phyloP scores from a whole-genome alignment of 2,888 invertebrate genomes.

The Blastobasis adustella region DNA sequence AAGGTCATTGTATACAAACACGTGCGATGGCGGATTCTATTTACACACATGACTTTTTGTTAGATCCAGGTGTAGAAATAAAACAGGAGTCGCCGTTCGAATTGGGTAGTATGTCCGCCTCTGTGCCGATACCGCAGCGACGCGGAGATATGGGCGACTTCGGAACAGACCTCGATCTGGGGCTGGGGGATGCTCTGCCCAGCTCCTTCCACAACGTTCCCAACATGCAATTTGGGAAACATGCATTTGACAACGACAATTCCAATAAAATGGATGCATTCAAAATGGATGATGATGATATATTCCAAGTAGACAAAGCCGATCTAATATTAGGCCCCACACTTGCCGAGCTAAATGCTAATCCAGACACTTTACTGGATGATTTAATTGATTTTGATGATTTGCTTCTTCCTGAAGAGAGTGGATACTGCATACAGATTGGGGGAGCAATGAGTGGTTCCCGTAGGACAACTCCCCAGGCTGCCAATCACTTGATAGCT shows the following conservation, averaged over 20 bases:
- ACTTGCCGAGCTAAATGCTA: constrained; percentile 88
- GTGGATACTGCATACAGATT: constrained; percentile 70
- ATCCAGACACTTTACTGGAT: constrained; percentile 87
- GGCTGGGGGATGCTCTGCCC: constrained; percentile 64
- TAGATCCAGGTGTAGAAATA: constrained; percentile 76
- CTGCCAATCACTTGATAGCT: constrained; percentile 35
- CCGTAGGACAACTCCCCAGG: constrained; percentile 34
- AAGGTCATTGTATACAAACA: constrained; percentile 68
- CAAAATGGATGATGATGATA: constrained; percentile 91
- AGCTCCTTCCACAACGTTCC: constrained; percentile 58
- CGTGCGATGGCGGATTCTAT: constrained; percentile 78
- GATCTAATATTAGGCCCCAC: constrained; percentile 90
- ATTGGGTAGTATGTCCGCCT: constrained; percentile 67
- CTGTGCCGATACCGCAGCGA: constrained; percentile 78
- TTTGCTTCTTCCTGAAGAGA: constrained; percentile 83
- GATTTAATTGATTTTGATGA: constrained; percentile 92
- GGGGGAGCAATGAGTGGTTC: constrained; percentile 65
- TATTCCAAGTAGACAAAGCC: constrained; percentile 90
- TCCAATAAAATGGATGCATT: constrained; percentile 76
- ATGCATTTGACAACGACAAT: constrained; percentile 56
- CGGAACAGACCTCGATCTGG: constrained; percentile 71
- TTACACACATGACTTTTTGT: constrained; percentile 77
- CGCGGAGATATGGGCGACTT: constrained; percentile 67
- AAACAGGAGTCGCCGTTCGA: constrained; percentile 77
- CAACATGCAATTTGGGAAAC: constrained; percentile 53